Evolutionary conservation across 2,113 vertebrate genomes (phyloP).

Genomic region (Corythaeola cristata): DNA sequence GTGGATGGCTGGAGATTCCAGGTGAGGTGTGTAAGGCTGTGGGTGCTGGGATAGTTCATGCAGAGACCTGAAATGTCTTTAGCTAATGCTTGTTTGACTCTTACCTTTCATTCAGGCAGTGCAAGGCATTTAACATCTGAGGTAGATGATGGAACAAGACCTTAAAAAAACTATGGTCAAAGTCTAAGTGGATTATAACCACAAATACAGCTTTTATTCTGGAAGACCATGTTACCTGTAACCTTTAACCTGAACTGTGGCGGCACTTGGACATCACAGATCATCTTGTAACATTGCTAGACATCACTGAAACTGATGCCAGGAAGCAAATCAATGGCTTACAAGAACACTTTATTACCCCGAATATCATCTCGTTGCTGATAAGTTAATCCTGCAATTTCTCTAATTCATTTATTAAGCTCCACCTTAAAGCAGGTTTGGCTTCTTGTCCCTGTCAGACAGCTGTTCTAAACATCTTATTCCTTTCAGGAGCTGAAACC

Average conservation of each 20-base stretch:
- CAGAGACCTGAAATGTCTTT: neutral
- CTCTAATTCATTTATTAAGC: neutral
- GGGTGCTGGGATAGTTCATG: neutral
- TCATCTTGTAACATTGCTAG: neutral
- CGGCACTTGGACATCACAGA: neutral
- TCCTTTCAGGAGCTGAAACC: neutral
- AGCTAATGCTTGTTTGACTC: neutral
- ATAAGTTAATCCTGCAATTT: neutral
- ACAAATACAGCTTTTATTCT: neutral
- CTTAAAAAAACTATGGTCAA: neutral
- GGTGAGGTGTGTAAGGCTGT: neutral
- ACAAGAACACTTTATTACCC: neutral
- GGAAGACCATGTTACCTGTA: neutral
- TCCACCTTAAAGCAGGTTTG: neutral
- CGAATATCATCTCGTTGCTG: neutral
- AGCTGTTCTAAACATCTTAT: constrained; percentile 14
- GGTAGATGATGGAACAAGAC: neutral
- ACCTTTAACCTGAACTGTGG: neutral
- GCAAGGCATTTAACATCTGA: neutral
- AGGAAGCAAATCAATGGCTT: constrained; percentile 8
- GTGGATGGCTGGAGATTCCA: neutral
- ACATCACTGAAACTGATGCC: neutral
- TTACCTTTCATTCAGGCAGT: rapidly evolving
- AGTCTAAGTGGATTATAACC: neutral
- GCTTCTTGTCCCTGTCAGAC: neutral